Evolutionary conservation across 2,797 vertebrate species (phyloP).

Genomic region (Enteromius mattozi): DNA sequence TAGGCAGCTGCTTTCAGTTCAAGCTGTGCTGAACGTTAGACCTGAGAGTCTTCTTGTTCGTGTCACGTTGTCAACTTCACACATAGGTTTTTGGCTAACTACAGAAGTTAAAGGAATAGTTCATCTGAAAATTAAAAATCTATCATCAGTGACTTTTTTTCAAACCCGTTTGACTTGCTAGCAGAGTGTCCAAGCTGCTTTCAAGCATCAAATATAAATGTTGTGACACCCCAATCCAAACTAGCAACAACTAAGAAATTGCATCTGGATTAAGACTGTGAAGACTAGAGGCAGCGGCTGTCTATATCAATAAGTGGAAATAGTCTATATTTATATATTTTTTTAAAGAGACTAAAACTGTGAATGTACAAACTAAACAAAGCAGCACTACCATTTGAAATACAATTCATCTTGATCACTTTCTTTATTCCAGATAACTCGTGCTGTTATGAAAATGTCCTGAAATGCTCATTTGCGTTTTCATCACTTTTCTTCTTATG

Average conservation of each 20-base stretch:
- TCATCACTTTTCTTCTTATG: neutral
- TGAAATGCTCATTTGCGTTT: neutral
- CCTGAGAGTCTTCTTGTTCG: neutral
- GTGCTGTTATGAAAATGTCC: neutral
- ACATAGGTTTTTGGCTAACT: neutral
- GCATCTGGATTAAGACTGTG: neutral
- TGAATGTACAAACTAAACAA: neutral
- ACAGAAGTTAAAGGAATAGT: neutral
- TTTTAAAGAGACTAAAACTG: neutral
- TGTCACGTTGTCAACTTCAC: neutral
- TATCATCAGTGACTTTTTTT: neutral
- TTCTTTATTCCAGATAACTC: neutral
- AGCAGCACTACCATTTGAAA: neutral
- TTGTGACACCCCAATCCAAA: neutral
- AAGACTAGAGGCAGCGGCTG: neutral
- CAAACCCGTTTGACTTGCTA: neutral
- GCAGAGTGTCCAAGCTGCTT: neutral
- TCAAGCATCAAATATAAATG: neutral
- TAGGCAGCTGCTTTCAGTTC: neutral
- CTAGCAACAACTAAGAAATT: neutral
- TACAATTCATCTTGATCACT: neutral
- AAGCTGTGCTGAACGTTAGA: neutral
- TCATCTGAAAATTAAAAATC: neutral
- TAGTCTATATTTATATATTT: too few species aligned
- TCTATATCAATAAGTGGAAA: neutral